These are phyloP conservation scores for Dromaius novaehollandiae DNA, from an alignment of 2,113 vertebrate species.

Conservation along the genomic window DNA sequence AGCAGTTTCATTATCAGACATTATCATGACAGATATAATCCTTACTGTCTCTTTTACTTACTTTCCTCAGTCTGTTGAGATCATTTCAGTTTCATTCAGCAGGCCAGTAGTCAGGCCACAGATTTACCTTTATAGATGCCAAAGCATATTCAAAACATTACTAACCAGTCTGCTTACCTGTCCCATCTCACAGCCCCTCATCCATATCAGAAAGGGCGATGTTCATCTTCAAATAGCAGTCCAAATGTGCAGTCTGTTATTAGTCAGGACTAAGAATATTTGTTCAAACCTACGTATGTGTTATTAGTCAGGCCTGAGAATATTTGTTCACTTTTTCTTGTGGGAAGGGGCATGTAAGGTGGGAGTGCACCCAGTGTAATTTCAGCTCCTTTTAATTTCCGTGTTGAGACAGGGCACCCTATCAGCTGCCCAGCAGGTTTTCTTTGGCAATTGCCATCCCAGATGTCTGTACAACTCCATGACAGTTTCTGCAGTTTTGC, in stretches of 20 bases:
- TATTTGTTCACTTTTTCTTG: background rate
- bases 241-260: background rate
- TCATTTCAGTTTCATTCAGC: background rate
- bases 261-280: background rate
- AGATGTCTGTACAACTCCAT: background rate
- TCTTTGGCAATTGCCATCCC: background rate
- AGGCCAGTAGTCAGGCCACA: background rate
- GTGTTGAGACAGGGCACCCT: background rate
- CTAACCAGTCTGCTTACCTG: background rate
- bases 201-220: background rate
- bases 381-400: background rate
- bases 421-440: background rate
- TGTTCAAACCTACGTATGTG: background rate
- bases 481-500: background rate
- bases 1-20: background rate
- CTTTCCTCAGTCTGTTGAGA: background rate
- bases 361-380: background rate
- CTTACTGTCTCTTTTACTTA: background rate
- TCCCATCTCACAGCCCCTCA: background rate
- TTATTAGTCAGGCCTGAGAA: background rate
- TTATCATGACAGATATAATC: background rate
- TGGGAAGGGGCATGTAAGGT: background rate
- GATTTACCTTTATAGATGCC: background rate
- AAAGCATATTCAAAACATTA: background rate
- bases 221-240: background rate